phyloP scores from a whole-genome alignment of 2,797 vertebrate species.

The Scolopax bukidnonensis region DNA sequence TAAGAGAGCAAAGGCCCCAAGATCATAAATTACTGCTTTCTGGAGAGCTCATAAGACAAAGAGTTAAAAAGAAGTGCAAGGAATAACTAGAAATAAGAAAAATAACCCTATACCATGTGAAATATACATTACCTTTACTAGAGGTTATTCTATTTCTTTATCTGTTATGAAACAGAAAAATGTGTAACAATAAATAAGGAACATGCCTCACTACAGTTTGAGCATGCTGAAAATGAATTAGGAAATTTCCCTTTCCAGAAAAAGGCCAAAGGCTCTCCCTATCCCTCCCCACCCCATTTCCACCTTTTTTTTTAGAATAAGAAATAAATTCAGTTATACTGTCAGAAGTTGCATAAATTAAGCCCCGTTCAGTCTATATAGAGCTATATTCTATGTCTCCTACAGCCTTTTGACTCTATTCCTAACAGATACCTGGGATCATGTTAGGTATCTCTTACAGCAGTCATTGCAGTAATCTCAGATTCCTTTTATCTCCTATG shows the following conservation, averaged over 20 bases:
- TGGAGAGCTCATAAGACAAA: background rate
- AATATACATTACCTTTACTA: background rate
- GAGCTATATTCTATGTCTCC: background rate
- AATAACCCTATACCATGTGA: background rate
- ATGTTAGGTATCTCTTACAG: background rate
- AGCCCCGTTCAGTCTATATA: background rate
- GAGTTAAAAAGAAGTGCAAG: background rate
- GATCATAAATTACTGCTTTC: background rate
- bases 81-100: background rate
- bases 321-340: background rate
- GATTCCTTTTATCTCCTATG: background rate
- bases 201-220: background rate
- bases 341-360: background rate
- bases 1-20: background rate
- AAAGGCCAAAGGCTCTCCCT: background rate
- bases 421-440: background rate
- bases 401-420: background rate
- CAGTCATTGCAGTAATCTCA: background rate
- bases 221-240: background rate
- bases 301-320: rapidly evolving
- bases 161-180: background rate
- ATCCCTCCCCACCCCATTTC: rapidly evolving
- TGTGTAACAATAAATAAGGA: background rate
- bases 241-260: background rate
- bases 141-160: background rate